Percentiles rank a stretch among this genome's conserved stretches.
phyloP scores from a whole-genome alignment of 1,140 invertebrate genomes.

The Apis cerana region DNA sequence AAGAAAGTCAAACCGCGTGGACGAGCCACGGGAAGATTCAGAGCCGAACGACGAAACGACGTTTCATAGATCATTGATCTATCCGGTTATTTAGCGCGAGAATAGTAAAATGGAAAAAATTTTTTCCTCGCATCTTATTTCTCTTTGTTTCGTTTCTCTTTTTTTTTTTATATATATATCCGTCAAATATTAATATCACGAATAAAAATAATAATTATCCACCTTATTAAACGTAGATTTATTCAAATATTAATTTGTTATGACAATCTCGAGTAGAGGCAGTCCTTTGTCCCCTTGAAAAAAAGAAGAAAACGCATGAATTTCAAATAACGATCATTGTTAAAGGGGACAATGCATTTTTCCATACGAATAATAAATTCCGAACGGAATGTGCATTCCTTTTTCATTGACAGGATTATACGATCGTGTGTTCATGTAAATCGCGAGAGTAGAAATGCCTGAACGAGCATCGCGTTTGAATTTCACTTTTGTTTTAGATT shows the following conservation, averaged over 20 bases:
- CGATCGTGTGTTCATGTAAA: constrained; percentile 7
- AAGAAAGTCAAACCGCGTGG: constrained; percentile 43
- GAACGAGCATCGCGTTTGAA: background rate
- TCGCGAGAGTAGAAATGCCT: background rate
- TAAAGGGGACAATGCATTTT: background rate
- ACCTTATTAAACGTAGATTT: no score
- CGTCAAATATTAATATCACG: no score
- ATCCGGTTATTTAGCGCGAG: no score
- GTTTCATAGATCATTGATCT: constrained; percentile 50
- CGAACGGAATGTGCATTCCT: background rate
- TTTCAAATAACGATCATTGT: background rate
- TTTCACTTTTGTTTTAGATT: constrained; percentile 1
- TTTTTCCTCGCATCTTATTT: no score
- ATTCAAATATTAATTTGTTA: background rate
- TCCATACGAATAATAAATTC: constrained; percentile 8
- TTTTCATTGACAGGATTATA: background rate
- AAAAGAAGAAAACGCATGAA: background rate
- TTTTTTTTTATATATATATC: no score
- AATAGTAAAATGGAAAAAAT: no score
- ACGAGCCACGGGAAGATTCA: constrained; percentile 69
- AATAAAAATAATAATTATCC: no score
- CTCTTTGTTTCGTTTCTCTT: no score
- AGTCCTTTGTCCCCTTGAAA: background rate
- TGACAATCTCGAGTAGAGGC: background rate
- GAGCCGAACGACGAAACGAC: constrained; percentile 65